Evolutionary conservation across 2,797 vertebrate species (phyloP).

Genomic region (Anas bahamensis): DNA sequence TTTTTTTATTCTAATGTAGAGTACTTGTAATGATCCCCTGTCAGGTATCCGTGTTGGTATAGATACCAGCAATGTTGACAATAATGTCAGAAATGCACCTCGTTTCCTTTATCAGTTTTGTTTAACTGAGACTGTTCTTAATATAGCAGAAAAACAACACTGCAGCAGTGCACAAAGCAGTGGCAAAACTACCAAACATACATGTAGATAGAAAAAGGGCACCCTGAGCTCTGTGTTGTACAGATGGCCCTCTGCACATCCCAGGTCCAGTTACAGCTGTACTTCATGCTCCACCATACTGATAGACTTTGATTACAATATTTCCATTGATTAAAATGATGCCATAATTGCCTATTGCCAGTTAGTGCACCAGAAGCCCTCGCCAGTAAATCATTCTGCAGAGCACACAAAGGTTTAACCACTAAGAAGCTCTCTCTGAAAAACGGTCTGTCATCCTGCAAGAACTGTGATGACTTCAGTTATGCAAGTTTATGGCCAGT

Average conservation of each 20-base stretch:
- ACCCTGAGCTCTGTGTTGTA: rapidly evolving
- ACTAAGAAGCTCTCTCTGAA: background rate
- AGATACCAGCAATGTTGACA: background rate
- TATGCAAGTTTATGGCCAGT: background rate
- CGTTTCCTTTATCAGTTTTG: background rate
- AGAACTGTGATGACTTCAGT: rapidly evolving
- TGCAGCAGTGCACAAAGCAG: background rate
- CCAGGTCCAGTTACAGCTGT: background rate
- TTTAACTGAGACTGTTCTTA: background rate
- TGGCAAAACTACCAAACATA: background rate
- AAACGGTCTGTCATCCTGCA: background rate
- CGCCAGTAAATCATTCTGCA: background rate
- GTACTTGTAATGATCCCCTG: background rate
- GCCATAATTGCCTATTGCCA: background rate
- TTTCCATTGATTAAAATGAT: background rate
- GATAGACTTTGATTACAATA: background rate
- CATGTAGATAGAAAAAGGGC: rapidly evolving
- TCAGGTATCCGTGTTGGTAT: background rate
- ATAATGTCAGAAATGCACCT: background rate
- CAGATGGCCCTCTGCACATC: background rate
- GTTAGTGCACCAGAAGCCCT: background rate
- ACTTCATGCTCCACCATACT: rapidly evolving
- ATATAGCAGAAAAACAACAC: background rate
- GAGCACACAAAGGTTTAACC: background rate
- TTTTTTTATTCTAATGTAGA: rapidly evolving